phyloP scores from a whole-genome alignment of 2,888 invertebrate genomes.

The Agapetus fuscipes region DNA sequence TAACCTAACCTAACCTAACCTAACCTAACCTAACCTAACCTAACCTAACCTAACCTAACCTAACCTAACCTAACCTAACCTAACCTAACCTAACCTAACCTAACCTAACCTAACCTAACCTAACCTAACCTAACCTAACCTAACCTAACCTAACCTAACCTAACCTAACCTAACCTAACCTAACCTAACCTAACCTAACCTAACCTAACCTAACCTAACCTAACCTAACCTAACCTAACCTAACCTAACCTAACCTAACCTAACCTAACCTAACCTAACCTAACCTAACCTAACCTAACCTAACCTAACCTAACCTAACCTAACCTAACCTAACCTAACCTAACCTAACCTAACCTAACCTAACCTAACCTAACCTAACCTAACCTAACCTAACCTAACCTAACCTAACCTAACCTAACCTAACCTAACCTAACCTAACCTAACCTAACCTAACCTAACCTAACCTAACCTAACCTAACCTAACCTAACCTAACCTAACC shows the following conservation, averaged over 20 bases:
- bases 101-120: slow-evolving; percentile 19
- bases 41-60: slow-evolving; percentile 22
- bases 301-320: slow-evolving; percentile 20
- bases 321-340: slow-evolving; percentile 19
- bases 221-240: slow-evolving; percentile 20
- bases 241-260: slow-evolving; percentile 18
- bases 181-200: slow-evolving; percentile 16
- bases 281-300: slow-evolving; percentile 18
- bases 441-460: slow-evolving; percentile 3
- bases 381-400: slow-evolving; percentile 17
- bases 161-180: slow-evolving; percentile 19
- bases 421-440: slow-evolving; percentile 15
- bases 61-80: slow-evolving; percentile 22
- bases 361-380: slow-evolving; percentile 14
- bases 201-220: slow-evolving; percentile 20
- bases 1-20: slow-evolving; percentile 23
- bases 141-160: slow-evolving; percentile 21
- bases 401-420: slow-evolving; percentile 16
- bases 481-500: slow-evolving; percentile 15
- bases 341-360: slow-evolving; percentile 18
- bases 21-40: slow-evolving; percentile 19
- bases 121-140: slow-evolving; percentile 13
- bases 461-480: slow-evolving; percentile 18
- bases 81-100: slow-evolving; percentile 23
- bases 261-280: slow-evolving; percentile 17